Evolutionary conservation across 2,888 invertebrate genomes (phyloP), one percentile per base, ranked within the genome.

Genomic region (Callyntrura guangdongensis): DNA sequence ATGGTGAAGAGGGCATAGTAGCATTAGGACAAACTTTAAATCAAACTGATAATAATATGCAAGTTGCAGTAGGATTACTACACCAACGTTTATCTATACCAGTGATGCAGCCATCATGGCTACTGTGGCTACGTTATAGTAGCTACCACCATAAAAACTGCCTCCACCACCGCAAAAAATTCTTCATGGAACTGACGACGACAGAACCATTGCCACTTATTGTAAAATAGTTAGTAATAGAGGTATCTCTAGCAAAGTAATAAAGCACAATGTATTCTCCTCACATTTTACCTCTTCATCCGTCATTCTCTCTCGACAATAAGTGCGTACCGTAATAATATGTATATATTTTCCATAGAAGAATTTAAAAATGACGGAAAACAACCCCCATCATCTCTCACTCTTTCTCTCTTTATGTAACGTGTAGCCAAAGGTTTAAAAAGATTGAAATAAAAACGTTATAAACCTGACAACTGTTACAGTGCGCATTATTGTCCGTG

Each of bases 211-310:
- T 74, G 47, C 74, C 74, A 74, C 74, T 49, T 45, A 11, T 2
- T 36, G 9, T 36, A 25, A 45, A 2, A 4, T 74, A 69, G 36
- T 36, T 69, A 45, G 45, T 67, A 27, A 67, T 67, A 12, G 27
- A 49, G 36, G 36, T 36, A 36, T 36, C 36, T 69, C 49, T 25
- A 69, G 25, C 49, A 67, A 25, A 53, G 67, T 87, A 87, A 81
- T 81, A 87, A 87, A 56, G 81, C 87, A 82, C 88, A 88, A n/a
- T 45, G 81, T 87, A 87, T 87, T 87, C 87, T 81, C 64, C 45
- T 86, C 86, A 86, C 87, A 87, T 88, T 82, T 83, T 59, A 56
- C 82, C 88, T 88, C 88, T 82, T 88, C 88, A 88, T 88, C 82
- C 56, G 72, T 49, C 69, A 53, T 69, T 59, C 20, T 69, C 61